Evolutionary conservation across 1,140 invertebrate species (phyloP).

Genomic region (Meloidogyne floridensis): DNA sequence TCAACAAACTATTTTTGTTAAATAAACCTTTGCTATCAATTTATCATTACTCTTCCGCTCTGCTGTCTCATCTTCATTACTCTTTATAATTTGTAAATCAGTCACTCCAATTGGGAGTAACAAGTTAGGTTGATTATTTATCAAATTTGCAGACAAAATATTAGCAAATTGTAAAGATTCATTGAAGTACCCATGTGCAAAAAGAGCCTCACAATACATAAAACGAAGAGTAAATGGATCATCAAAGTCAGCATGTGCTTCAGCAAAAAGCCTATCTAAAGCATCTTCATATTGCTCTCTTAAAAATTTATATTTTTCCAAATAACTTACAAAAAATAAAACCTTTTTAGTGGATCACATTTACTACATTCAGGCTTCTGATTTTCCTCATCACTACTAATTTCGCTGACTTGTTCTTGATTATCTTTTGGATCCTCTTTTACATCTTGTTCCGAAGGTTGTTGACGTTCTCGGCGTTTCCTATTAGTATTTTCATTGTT

Average conservation of each 20-base stretch:
- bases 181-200: constrained; percentile 37
- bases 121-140: constrained; percentile 30
- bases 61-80: neutral
- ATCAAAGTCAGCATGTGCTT: constrained; percentile 34
- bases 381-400: neutral
- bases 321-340: neutral
- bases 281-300: constrained; percentile 33
- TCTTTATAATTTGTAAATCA: neutral
- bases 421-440: neutral
- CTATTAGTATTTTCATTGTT: neutral
- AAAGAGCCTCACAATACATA: constrained; percentile 45
- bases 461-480: neutral
- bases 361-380: neutral
- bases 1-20: neutral
- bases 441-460: neutral
- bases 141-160: constrained; percentile 32
- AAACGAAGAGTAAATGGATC: constrained; percentile 40
- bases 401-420: constrained; percentile 13
- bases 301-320: neutral
- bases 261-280: constrained; percentile 41
- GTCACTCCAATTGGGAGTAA: neutral
- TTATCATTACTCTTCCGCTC: neutral
- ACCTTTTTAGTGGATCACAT: neutral
- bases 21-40: neutral
- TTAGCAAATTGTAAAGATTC: constrained; percentile 39